Evolutionary conservation across 2,888 invertebrate genomes (phyloP).

Genomic region (Geotrupes spiniger): DNA sequence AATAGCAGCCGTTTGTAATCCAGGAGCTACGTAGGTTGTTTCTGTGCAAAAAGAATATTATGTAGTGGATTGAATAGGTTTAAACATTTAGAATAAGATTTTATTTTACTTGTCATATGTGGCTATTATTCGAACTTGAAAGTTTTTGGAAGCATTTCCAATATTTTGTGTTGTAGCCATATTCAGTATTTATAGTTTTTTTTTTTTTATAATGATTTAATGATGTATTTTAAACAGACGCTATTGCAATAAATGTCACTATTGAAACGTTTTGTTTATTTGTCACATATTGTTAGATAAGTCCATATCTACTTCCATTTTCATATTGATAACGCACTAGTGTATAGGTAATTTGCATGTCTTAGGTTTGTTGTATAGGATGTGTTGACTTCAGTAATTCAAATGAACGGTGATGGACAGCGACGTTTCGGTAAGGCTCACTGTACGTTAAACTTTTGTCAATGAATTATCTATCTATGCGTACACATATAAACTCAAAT

Average conservation of each 20-base stretch:
- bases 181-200: conserved; percentile 22
- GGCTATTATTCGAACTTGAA: conserved; percentile 19
- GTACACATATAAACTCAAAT: conserved; percentile 8
- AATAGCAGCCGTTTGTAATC: conserved; percentile 11
- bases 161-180: conserved; percentile 7
- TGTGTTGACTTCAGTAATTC: conserved; percentile 18
- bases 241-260: conserved; percentile 19
- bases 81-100: conserved; percentile 26
- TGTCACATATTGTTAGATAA: conserved; percentile 16
- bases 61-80: conserved; percentile 17
- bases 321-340: conserved; percentile 7
- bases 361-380: conserved; percentile 22
- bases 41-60: conserved; percentile 9
- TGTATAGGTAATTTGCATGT: conserved; percentile 20
- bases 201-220: conserved; percentile 18
- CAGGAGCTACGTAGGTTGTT: conserved; percentile 12
- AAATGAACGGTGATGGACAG: conserved; percentile 12
- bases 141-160: conserved; percentile 10
- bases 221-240: conserved; percentile 22
- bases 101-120: conserved; percentile 21
- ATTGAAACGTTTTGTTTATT: conserved; percentile 17
- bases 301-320: conserved; percentile 12
- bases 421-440: conserved; percentile 19
- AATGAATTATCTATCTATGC: conserved; percentile 7
- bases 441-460: neutral